Evolutionary conservation across 2,888 invertebrate species (phyloP), one percentile per base, ranked within the genome.

Genomic region (Periphyllus acericola): DNA sequence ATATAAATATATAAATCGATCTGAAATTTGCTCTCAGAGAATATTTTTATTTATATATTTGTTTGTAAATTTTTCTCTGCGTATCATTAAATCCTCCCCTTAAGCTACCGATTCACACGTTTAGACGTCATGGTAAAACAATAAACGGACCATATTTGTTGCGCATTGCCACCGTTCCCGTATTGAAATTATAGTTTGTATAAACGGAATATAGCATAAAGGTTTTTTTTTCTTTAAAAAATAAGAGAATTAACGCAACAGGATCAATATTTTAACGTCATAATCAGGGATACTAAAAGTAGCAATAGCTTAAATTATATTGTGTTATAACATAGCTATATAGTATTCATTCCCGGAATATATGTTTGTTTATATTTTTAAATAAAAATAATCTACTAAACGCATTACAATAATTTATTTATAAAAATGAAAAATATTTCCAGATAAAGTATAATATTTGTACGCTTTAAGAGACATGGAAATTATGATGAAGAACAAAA

Each of bases 201-300:
- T 9, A 36, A 25, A n/a, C 6, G 36, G 29, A 5, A 32, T 25
- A 40, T 1, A 68, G 0, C n/a, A 52, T 46, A 17, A 52, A 25
- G 71, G 55, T 82, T 72, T 68, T 55, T 55, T 68, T 29, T 0
- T 25, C n/a, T 66, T n/a, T 68, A 40, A 52, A 55, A 83, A 82
- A 60, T 40, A 36, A 21, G 34, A 36, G 52, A 83, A 83, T 60
- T 60, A 66, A 75, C 25, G 32, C 66, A 40, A 84, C 75, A 17
- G 17, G 32, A 40, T 76, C 83, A 46, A 84, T 83, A 75, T 29
- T 83, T 60, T 55, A 74, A 19, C n/a, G 11, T 14, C 71, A 82
- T 52, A 46, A 34, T 82, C 72, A 36, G 36, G 34, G 36, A 55
- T 19, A 36, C 68, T 19, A 60, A 79, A 60, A 34, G 52, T 76